Conservation (phyloP, 2,888 invertebrate genomes). For the Capitulum mitella region DNA sequence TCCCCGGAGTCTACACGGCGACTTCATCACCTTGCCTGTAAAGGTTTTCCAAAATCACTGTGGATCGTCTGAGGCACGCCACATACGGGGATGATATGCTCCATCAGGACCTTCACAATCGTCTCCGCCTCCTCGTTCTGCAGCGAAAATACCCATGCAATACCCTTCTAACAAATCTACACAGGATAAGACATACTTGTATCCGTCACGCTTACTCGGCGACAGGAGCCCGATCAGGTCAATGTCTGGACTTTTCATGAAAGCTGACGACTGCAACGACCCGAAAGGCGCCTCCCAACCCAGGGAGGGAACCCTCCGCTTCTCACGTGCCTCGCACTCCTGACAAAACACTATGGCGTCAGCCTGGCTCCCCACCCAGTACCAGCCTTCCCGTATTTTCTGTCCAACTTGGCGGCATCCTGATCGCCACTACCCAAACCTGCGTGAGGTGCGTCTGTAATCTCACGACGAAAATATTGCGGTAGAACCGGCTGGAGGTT, state of each 20-base stretch:
- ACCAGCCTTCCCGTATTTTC: neutral
- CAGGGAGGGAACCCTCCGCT: neutral
- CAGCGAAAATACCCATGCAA: neutral
- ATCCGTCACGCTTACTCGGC: neutral
- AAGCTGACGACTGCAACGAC: neutral
- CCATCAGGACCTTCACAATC: neutral
- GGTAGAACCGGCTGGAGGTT: neutral
- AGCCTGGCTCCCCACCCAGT: neutral
- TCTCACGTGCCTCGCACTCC: neutral
- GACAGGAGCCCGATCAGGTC: neutral
- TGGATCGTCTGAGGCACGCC: neutral
- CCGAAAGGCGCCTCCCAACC: neutral
- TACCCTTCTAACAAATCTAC: neutral
- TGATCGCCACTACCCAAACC: neutral
- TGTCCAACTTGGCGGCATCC: neutral
- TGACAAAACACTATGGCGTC: neutral
- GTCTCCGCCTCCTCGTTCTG: neutral
- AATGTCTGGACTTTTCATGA: neutral
- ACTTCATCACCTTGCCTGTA: neutral
- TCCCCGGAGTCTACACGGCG: neutral
- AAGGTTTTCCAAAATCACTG: neutral
- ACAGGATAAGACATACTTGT: neutral
- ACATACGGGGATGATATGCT: neutral
- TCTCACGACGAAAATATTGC: neutral
- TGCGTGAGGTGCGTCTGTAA: neutral